Evolutionary conservation across 2,888 invertebrate species (phyloP).

Genomic region (Cylindroiulus punctatus): DNA sequence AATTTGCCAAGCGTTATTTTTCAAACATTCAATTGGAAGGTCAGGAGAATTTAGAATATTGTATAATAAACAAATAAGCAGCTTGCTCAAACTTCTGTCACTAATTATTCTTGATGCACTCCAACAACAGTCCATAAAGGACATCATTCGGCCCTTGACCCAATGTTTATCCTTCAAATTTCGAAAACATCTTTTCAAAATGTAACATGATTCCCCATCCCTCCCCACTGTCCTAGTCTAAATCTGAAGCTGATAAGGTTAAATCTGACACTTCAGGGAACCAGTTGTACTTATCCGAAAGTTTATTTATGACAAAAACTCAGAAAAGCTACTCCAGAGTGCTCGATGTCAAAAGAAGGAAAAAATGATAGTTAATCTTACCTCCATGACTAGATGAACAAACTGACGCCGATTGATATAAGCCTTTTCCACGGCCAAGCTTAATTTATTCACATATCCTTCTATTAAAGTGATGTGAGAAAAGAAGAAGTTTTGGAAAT

Average conservation of each 20-base stretch:
- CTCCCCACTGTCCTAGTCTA: neutral
- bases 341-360: too few relatives aligned
- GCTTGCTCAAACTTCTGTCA: neutral
- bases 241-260: too few relatives aligned
- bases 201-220: neutral
- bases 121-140: neutral
- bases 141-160: neutral
- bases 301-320: neutral
- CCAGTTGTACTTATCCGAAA: too few relatives aligned
- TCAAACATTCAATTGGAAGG: neutral
- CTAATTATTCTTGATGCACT: neutral
- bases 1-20: neutral
- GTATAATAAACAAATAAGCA: neutral
- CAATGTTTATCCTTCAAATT: neutral
- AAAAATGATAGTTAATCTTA: neutral
- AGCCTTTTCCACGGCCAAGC: conserved; percentile 75
- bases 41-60: neutral
- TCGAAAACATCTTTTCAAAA: conserved; percentile 2
- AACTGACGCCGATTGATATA: conserved; percentile 70
- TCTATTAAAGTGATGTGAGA: conserved; percentile 75
- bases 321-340: too few relatives aligned
- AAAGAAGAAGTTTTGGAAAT: conserved; percentile 78
- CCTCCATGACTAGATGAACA: conserved; percentile 70
- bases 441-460: conserved; percentile 68
- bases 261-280: too few relatives aligned